Conservation (phyloP, 2,888 invertebrate species). For the Melolontha melolontha region DNA sequence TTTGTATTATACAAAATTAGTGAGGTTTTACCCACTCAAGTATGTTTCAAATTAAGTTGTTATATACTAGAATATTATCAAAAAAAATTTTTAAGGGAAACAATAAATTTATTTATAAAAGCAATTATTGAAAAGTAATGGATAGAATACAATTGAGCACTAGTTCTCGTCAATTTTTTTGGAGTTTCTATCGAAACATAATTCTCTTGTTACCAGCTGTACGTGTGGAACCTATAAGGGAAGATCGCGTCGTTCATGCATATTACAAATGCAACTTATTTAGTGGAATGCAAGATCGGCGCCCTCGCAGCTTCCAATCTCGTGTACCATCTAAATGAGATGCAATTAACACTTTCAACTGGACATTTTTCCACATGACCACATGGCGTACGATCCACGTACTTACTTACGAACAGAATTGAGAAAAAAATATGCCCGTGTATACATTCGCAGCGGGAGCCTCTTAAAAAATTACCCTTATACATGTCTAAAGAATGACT, state of each 20-base stretch:
- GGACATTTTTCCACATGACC: slow-evolving; percentile 45
- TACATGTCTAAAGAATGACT: slow-evolving; percentile 4
- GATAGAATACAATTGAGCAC: too few species aligned
- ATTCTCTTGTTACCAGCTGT: too few species aligned
- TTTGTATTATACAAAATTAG: too few species aligned
- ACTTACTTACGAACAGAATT: slow-evolving; percentile 6
- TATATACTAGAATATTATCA: too few species aligned
- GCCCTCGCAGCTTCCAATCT: slow-evolving; percentile 57
- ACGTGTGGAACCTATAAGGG: slow-evolving; percentile 11
- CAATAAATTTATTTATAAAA: too few species aligned
- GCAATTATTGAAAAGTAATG: too few species aligned
- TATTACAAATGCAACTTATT: slow-evolving; percentile 56
- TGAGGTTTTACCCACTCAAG: too few species aligned
- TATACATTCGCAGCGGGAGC: slow-evolving; percentile 5
- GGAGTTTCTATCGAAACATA: too few species aligned
- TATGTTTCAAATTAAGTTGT: too few species aligned
- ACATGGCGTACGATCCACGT: slow-evolving; percentile 13
- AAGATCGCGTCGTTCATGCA: slow-evolving; percentile 19
- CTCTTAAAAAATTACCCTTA: slow-evolving; percentile 4
- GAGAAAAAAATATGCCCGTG: neutral
- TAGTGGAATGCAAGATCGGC: slow-evolving; percentile 55
- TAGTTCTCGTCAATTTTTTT: too few species aligned
- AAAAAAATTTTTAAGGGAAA: too few species aligned
- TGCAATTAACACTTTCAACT: slow-evolving; percentile 59
- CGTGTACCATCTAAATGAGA: slow-evolving; percentile 59